phyloP scores from a whole-genome alignment of 1,140 invertebrate species.

The Drosophila paulistorum region DNA sequence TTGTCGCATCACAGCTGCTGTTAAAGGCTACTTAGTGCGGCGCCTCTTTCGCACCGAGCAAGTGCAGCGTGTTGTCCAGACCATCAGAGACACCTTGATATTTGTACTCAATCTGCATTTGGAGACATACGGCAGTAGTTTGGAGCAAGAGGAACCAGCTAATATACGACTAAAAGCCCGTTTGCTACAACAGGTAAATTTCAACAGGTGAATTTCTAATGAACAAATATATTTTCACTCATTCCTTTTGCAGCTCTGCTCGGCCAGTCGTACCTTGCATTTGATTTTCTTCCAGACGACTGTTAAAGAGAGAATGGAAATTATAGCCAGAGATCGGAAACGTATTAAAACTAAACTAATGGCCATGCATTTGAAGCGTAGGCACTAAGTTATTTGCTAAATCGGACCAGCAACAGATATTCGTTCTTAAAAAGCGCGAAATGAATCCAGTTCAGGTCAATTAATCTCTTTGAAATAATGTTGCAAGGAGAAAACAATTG shows the following conservation, averaged over 20 bases:
- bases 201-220: no score
- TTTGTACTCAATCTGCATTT: constrained; percentile 90
- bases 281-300: constrained; percentile 85
- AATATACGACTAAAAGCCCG: constrained; percentile 87
- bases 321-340: constrained; percentile 84
- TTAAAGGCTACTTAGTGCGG: constrained; percentile 91
- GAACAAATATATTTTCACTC: not conserved
- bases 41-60: constrained; percentile 91
- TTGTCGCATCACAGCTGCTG: constrained; percentile 88
- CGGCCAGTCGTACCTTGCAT: constrained; percentile 86
- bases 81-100: constrained; percentile 90
- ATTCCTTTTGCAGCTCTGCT: constrained; percentile 84
- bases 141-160: constrained; percentile 84
- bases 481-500: not conserved
- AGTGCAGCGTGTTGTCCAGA: constrained; percentile 91
- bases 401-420: not conserved
- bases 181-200: constrained; percentile 86
- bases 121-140: constrained; percentile 81
- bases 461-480: not conserved
- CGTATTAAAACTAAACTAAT: constrained; percentile 64
- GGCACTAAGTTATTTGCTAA: constrained; percentile 8
- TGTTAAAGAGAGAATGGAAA: constrained; percentile 85
- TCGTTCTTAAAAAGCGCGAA: not conserved
- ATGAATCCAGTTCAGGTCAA: not conserved
- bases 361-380: constrained; percentile 55